phyloP scores from a whole-genome alignment of 2,113 vertebrate genomes.

The Ondatra zibethicus region DNA sequence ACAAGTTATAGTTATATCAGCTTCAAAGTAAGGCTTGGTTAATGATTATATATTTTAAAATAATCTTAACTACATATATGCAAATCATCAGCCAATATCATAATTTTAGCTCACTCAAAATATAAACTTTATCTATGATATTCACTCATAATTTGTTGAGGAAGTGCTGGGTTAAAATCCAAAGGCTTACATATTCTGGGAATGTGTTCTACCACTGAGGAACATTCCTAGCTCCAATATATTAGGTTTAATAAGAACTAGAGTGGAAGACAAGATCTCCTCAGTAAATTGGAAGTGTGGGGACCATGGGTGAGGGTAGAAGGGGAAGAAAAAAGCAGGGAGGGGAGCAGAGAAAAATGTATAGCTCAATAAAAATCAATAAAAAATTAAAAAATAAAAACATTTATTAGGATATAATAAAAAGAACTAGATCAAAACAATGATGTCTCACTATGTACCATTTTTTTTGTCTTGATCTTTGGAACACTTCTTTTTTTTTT shows the following conservation, averaged over 20 bases:
- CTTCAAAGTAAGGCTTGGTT: not conserved
- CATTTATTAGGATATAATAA: too few species aligned
- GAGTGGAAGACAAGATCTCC: too few species aligned
- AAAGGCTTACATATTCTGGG: not conserved
- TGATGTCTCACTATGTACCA: not conserved
- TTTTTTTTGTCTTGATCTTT: not conserved
- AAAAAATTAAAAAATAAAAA: too few species aligned
- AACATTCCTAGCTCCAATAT: not conserved
- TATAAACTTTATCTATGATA: not conserved
- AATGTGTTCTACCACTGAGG: not conserved
- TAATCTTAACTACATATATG: not conserved
- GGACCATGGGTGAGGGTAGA: too few species aligned
- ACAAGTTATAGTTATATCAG: not conserved
- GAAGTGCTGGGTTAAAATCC: not conserved
- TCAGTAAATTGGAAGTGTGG: too few species aligned
- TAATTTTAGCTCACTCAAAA: not conserved
- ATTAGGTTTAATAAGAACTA: not conserved
- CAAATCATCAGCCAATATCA: not conserved
- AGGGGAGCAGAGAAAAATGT: too few species aligned
- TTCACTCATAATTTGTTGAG: not conserved
- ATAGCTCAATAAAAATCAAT: too few species aligned
- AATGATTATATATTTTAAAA: not conserved
- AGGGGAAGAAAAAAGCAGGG: too few species aligned
- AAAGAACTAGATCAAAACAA: not conserved
- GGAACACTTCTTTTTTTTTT: not conserved